Conservation (phyloP, 1,140 invertebrate species). For the Dinoponera quadriceps region DNA sequence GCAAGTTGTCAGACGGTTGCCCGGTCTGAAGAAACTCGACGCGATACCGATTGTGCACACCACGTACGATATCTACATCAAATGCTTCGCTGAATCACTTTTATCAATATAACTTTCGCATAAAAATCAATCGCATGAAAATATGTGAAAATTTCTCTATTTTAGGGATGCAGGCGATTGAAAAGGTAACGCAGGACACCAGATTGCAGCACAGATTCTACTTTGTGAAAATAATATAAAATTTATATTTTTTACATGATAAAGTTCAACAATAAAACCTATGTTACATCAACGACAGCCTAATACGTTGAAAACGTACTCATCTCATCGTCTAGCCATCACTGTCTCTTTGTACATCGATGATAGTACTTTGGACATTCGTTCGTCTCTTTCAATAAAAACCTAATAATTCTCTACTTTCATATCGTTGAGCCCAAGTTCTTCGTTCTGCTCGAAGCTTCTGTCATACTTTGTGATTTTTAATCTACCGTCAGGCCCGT, state of each 20-base stretch:
- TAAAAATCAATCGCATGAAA: background rate
- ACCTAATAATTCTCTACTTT: conserved; percentile 93
- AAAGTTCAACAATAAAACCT: conserved; percentile 33
- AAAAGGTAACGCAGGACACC: conserved; percentile 26
- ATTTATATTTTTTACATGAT: conserved; percentile 65
- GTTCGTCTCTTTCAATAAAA: conserved; percentile 10
- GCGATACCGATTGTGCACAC: conserved; percentile 84
- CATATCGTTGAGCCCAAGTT: conserved; percentile 98
- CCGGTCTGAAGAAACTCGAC: conserved; percentile 88
- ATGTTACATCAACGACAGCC: background rate
- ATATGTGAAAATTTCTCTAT: conserved; percentile 14
- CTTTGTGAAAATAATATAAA: conserved; percentile 52
- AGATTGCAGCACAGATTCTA: background rate
- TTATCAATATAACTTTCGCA: conserved; percentile 14
- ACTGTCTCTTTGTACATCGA: conserved; percentile 21
- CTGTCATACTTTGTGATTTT: conserved; percentile 94
- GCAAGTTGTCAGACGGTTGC: conserved; percentile 86
- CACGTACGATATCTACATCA: background rate
- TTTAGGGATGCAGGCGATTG: conserved; percentile 39
- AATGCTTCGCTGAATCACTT: background rate
- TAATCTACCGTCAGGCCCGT: conserved; percentile 90
- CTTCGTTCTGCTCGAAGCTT: conserved; percentile 96
- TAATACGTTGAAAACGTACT: background rate
- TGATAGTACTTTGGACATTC: background rate
- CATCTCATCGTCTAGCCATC: background rate